phyloP scores from a whole-genome alignment of 2,113 vertebrate species.

The Chamaea fasciata region DNA sequence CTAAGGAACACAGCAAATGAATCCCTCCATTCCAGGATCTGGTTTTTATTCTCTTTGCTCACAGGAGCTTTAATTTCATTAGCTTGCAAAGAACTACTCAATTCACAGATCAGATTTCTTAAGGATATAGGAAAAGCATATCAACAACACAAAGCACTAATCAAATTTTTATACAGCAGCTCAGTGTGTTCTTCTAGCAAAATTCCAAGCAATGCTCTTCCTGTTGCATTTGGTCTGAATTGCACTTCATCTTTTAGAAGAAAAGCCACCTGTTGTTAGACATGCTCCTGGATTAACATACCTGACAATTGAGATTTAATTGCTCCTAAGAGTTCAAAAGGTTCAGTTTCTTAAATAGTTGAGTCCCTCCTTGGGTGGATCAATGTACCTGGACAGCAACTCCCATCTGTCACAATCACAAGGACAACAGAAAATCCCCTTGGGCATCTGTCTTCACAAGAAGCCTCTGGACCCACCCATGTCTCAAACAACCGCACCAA shows the following conservation, averaged over 20 bases:
- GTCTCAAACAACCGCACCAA: rapidly evolving
- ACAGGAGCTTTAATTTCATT: constrained; percentile 18
- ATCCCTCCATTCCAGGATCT: background rate
- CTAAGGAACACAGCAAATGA: background rate
- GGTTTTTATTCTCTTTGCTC: constrained; percentile 14
- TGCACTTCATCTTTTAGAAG: background rate
- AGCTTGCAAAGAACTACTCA: background rate
- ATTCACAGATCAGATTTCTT: constrained; percentile 19
- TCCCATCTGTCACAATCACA: background rate
- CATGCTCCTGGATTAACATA: background rate
- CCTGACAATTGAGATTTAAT: background rate
- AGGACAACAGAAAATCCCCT: background rate
- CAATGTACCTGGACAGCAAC: background rate
- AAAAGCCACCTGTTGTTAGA: background rate
- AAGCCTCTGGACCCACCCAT: background rate
- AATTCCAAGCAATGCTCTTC: background rate
- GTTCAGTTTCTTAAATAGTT: background rate
- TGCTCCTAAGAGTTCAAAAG: background rate
- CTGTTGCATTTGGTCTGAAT: background rate
- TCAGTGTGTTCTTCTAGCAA: background rate
- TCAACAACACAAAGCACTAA: background rate
- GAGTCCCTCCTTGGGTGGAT: background rate
- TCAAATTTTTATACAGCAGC: background rate
- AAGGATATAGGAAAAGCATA: background rate
- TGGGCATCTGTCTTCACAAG: background rate